Conservation (phyloP, 2,888 invertebrate species). For the Pimpla rufipes region DNA sequence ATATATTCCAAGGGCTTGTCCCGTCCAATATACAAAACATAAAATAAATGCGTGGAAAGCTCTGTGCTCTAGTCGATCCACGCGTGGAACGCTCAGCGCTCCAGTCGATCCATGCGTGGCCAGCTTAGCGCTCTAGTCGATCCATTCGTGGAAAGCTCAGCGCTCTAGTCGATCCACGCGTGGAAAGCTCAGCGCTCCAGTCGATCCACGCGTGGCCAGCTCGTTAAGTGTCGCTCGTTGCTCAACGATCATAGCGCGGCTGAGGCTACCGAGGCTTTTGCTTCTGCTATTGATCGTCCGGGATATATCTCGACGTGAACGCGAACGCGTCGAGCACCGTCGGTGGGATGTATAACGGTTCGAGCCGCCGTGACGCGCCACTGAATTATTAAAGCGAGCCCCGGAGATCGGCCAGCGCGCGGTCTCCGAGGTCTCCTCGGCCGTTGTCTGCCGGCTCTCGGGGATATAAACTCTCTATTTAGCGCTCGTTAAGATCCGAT, state of each 20-base stretch:
- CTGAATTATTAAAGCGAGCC: slow-evolving; percentile 46
- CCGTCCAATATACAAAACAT: no score
- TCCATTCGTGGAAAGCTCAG: no score
- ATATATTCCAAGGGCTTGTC: no score
- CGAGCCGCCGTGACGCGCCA: slow-evolving; percentile 12
- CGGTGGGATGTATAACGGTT: slow-evolving; percentile 41
- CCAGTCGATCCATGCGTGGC: no score
- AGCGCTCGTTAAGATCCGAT: slow-evolving; percentile 53
- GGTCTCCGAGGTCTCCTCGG: slow-evolving; percentile 2
- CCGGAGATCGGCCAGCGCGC: slow-evolving; percentile 2
- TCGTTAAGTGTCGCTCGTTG: slow-evolving; percentile 64
- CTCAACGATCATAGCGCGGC: slow-evolving; percentile 44
- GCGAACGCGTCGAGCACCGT: slow-evolving; percentile 5
- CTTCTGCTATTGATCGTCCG: slow-evolving; percentile 24
- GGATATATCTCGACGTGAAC: slow-evolving; percentile 23
- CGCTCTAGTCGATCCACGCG: no score
- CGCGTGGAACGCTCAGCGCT: no score
- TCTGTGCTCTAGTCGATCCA: no score
- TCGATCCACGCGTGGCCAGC: slow-evolving; percentile 14
- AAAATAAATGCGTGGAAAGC: no score
- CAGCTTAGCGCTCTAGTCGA: no score
- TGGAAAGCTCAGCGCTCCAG: background rate
- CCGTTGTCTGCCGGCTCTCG: background rate
- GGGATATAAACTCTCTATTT: slow-evolving; percentile 27
- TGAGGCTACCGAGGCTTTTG: background rate